phyloP scores from a whole-genome alignment of 2,888 invertebrate species.

The Lathronympha strigana region DNA sequence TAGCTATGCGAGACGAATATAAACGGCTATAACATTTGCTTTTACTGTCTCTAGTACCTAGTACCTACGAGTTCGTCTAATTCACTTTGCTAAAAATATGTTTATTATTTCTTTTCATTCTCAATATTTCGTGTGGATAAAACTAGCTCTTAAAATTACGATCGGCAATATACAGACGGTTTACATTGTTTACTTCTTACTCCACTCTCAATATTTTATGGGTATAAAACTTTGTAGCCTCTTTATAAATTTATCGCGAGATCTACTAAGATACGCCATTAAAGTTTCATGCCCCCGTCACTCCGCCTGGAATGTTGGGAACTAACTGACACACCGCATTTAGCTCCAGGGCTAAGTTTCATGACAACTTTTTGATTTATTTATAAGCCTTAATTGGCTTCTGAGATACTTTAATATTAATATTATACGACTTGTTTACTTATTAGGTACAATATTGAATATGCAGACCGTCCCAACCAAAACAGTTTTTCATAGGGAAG shows the following conservation, averaged over 20 bases:
- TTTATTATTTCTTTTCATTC: neutral
- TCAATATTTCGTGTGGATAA: neutral
- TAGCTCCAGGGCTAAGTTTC: slow-evolving; percentile 57
- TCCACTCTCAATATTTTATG: slow-evolving; percentile 26
- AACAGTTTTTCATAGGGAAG: too few species aligned
- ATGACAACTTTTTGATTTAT: slow-evolving; percentile 48
- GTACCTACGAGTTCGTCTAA: too few species aligned
- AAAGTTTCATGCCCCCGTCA: slow-evolving; percentile 64
- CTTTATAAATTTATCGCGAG: slow-evolving; percentile 60
- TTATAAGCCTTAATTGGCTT: slow-evolving; percentile 34
- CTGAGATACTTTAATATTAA: too few species aligned
- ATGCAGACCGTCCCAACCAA: neutral
- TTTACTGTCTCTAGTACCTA: neutral
- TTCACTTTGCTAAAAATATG: too few species aligned
- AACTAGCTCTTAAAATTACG: neutral
- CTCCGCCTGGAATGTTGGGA: slow-evolving; percentile 50
- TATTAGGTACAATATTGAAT: slow-evolving; percentile 18
- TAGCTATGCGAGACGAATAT: neutral
- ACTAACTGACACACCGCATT: slow-evolving; percentile 59
- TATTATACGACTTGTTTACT: too few species aligned
- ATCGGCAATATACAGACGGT: slow-evolving; percentile 4
- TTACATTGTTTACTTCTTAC: slow-evolving; percentile 19
- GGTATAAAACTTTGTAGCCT: slow-evolving; percentile 47
- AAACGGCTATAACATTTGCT: neutral
- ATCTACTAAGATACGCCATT: slow-evolving; percentile 58